These are phyloP conservation scores for Tapirus indicus DNA, from an alignment of 2,797 vertebrate genomes.

Conservation along the genomic window DNA sequence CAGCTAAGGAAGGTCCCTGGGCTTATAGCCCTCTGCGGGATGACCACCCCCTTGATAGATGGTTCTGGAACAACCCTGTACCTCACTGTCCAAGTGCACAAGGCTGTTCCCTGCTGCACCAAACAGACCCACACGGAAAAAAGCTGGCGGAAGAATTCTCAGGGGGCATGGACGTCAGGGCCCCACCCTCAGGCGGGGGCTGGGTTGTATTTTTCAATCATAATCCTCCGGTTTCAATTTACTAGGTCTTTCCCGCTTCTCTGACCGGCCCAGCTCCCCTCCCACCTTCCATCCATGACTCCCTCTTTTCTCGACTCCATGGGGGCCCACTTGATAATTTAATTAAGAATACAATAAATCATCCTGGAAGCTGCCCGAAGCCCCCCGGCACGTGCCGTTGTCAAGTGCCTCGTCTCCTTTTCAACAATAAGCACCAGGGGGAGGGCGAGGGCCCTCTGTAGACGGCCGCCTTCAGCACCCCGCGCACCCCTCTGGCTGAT, in stretches of 20 bases:
- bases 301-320: neutral
- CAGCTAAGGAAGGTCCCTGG: neutral
- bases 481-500: neutral
- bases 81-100: neutral
- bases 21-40: neutral
- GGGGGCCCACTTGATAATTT: slow-evolving; percentile 18
- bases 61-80: neutral
- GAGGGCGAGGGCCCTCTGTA: neutral
- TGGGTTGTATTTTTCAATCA: neutral
- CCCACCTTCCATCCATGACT: rapidly evolving
- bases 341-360: slow-evolving; percentile 63
- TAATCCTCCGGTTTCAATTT: neutral
- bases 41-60: neutral
- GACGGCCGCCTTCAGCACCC: rapidly evolving
- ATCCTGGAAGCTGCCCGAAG: neutral
- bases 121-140: rapidly evolving
- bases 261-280: neutral
- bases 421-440: neutral
- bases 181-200: neutral
- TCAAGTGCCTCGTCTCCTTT: slow-evolving; percentile 7
- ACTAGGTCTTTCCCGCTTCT: neutral
- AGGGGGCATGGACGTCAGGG: rapidly evolving
- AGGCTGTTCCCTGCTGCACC: neutral
- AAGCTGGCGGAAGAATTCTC: neutral
- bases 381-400: neutral